These are phyloP conservation scores for Drosophila tropicalis DNA, from an alignment of 1,140 invertebrate species.

Conservation along the genomic window DNA sequence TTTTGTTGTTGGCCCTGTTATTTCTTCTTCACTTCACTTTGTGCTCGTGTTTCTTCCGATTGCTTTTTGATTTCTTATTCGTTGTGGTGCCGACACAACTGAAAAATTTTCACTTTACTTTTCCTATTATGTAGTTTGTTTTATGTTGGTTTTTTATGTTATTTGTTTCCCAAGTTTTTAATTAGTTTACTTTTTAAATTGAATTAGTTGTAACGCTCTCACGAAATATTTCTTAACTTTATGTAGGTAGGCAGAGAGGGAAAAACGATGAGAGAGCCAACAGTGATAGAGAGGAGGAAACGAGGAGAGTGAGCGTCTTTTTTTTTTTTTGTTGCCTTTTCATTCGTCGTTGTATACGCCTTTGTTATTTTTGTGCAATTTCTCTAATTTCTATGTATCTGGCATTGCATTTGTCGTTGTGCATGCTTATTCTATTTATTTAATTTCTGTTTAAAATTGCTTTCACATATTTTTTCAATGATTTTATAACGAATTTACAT, in stretches of 20 bases:
- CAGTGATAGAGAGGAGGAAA: conserved; percentile 2
- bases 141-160: conserved; percentile 41
- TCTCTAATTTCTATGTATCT: conserved; percentile 24
- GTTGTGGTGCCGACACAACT: conserved; percentile 64
- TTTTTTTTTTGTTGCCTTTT: conserved; percentile 20
- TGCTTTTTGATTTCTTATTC: conserved; percentile 25
- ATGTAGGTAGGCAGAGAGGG: not conserved
- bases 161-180: conserved; percentile 27
- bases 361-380: conserved; percentile 61
- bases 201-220: conserved; percentile 38
- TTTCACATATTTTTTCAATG: conserved; percentile 66
- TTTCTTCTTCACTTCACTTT: conserved; percentile 62
- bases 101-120: conserved; percentile 77
- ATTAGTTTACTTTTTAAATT: conserved; percentile 51
- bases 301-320: conserved; percentile 50
- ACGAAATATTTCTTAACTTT: conserved; percentile 40
- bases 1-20: conserved; percentile 50
- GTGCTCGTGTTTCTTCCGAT: conserved; percentile 53
- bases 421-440: conserved; percentile 19
- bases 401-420: conserved; percentile 27
- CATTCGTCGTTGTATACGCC: conserved; percentile 58
- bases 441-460: conserved; percentile 21
- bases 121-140: conserved; percentile 38
- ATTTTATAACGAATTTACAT: conserved; percentile 68
- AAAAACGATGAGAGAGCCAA: not conserved